phyloP scores from a whole-genome alignment of 2,797 vertebrate species.

The Anolis apletophallus region DNA sequence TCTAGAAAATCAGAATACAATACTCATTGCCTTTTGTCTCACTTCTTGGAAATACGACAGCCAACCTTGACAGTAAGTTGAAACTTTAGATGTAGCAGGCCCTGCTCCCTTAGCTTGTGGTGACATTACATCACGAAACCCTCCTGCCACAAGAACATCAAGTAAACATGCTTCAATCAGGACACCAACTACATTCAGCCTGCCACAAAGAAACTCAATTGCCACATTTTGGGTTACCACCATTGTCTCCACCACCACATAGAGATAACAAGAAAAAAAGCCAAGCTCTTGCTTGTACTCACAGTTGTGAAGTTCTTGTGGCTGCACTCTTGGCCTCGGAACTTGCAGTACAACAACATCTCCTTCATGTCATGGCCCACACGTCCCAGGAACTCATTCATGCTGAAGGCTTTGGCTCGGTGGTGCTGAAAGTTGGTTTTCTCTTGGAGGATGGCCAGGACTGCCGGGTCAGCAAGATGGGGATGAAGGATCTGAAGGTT shows the following conservation, averaged over 20 bases:
- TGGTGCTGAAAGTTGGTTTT: slow-evolving; percentile 95
- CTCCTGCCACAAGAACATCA: not conserved
- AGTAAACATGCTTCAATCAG: not conserved
- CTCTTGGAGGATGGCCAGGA: slow-evolving; percentile 88
- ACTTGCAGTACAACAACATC: slow-evolving; percentile 98
- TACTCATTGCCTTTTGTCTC: not conserved
- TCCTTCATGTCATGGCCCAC: slow-evolving; percentile 96
- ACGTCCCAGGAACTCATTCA: slow-evolving; percentile 94
- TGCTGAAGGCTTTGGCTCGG: slow-evolving; percentile 93
- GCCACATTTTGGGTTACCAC: not conserved
- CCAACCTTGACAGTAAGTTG: too few relatives aligned
- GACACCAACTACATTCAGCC: not conserved
- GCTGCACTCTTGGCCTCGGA: slow-evolving; percentile 93
- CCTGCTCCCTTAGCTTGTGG: not conserved
- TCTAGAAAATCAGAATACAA: not conserved
- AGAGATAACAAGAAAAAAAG: slow-evolving; percentile 20
- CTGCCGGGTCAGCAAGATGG: slow-evolving; percentile 90
- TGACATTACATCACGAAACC: not conserved
- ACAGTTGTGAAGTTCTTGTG: slow-evolving; percentile 95
- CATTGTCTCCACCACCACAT: not conserved
- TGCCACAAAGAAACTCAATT: not conserved
- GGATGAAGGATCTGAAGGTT: slow-evolving; percentile 92
- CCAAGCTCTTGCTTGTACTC: slow-evolving; percentile 77
- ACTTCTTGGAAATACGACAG: not conserved
- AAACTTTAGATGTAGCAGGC: not conserved